phyloP scores from a whole-genome alignment of 2,113 vertebrate species.

The Centrocercus urophasianus region DNA sequence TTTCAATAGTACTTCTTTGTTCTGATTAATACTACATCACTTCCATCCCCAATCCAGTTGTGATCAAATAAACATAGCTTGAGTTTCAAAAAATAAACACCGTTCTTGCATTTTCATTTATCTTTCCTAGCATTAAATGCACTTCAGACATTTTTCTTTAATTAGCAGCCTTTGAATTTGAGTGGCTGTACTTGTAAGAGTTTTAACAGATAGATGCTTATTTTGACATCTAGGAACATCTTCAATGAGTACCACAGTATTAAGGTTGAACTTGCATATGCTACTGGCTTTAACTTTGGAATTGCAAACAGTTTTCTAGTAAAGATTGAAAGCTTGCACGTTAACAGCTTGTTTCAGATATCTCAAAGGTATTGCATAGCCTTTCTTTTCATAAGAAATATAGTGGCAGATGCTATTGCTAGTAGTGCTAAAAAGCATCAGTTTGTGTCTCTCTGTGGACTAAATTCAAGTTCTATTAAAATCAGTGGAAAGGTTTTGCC shows the following conservation, averaged over 20 bases:
- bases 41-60: neutral
- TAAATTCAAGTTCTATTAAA: conserved; percentile 30
- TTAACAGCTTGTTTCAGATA: conserved; percentile 43
- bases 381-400: conserved; percentile 11
- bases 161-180: conserved; percentile 3
- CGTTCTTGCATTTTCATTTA: neutral
- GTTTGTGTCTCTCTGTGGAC: neutral
- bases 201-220: conserved; percentile 43
- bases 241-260: neutral
- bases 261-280: conserved; percentile 18
- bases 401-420: neutral
- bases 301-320: neutral
- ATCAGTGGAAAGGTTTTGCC: conserved; percentile 6
- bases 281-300: conserved; percentile 14
- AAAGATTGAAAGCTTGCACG: neutral
- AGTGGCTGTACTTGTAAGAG: conserved; percentile 43
- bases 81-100: neutral
- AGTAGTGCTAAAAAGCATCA: neutral
- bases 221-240: conserved; percentile 56
- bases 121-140: neutral
- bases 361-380: neutral
- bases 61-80: neutral
- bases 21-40: neutral
- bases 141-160: neutral
- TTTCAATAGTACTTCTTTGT: neutral